Conservation (phyloP, 2,113 vertebrate species). For the Pogona vitticeps region DNA sequence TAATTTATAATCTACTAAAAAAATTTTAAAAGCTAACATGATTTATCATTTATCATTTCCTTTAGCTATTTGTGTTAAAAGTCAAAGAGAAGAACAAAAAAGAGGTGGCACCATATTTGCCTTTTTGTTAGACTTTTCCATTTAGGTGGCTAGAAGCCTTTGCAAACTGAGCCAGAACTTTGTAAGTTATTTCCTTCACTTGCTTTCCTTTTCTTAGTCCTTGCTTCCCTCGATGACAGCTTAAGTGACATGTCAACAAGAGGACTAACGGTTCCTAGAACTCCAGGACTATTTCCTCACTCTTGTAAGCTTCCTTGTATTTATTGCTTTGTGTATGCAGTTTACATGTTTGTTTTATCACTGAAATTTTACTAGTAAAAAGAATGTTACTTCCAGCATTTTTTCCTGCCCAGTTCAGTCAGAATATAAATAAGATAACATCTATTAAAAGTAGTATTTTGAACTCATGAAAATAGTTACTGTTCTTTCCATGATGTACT, state of each 20-base stretch:
- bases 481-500: neutral
- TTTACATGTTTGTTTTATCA: neutral
- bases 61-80: neutral
- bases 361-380: neutral
- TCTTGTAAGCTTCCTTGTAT: conserved; percentile 69
- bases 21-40: too few relatives aligned
- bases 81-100: neutral
- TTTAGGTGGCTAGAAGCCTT: neutral
- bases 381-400: neutral
- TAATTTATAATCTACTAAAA: too few relatives aligned
- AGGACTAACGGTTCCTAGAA: conserved; percentile 65
- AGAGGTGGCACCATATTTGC: neutral
- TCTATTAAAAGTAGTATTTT: neutral
- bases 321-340: neutral
- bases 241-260: conserved; percentile 65
- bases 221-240: conserved; percentile 72
- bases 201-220: conserved; percentile 59
- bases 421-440: neutral
- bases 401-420: neutral
- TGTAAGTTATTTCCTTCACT: conserved; percentile 67
- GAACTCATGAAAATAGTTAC: neutral
- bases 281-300: conserved; percentile 70
- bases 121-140: neutral
- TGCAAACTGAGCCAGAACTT: accelerated
- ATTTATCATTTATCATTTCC: too few relatives aligned